Percentiles rank a stretch among this genome's conserved stretches.
phyloP scores from a whole-genome alignment of 2,888 invertebrate genomes.

The Hydrotaea cyrtoneurina region DNA sequence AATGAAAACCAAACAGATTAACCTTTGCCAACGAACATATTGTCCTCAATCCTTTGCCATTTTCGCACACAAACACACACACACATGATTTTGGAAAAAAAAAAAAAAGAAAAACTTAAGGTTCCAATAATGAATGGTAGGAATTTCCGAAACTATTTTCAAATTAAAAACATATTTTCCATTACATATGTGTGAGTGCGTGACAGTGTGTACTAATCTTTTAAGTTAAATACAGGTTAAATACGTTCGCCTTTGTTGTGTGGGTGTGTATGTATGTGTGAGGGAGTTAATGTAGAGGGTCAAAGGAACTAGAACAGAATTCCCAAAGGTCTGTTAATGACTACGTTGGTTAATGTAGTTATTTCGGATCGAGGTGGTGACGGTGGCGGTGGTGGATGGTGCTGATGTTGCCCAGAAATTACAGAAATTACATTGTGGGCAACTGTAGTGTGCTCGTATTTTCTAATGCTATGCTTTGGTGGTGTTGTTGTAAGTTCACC shows the following conservation, averaged over 20 bases:
- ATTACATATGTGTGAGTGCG: background rate
- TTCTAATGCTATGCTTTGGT: background rate
- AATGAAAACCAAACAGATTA: conserved; percentile 29
- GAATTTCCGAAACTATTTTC: conserved; percentile 25
- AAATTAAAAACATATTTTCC: conserved; percentile 42
- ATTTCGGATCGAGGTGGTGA: background rate
- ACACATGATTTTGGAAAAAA: background rate
- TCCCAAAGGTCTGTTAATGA: conserved; percentile 63
- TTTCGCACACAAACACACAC: background rate
- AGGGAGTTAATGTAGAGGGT: background rate
- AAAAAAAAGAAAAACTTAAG: no score
- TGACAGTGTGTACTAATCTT: conserved; percentile 25
- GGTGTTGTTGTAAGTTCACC: background rate
- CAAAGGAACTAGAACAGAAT: conserved; percentile 21
- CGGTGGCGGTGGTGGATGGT: background rate
- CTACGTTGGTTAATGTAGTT: conserved; percentile 42
- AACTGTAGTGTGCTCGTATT: background rate
- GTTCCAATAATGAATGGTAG: conserved; percentile 4
- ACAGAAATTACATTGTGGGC: background rate
- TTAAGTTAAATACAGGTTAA: conserved; percentile 26
- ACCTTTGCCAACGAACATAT: background rate
- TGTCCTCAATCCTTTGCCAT: background rate
- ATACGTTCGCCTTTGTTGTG: conserved; percentile 18
- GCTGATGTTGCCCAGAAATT: conserved; percentile 9
- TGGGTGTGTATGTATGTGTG: conserved; percentile 9